Evolutionary conservation across 37 sponge, comb jelly and placozoan genomes (phyloP), one percentile per base, ranked within the genome.

Genomic region (Spongilla lacustris): DNA sequence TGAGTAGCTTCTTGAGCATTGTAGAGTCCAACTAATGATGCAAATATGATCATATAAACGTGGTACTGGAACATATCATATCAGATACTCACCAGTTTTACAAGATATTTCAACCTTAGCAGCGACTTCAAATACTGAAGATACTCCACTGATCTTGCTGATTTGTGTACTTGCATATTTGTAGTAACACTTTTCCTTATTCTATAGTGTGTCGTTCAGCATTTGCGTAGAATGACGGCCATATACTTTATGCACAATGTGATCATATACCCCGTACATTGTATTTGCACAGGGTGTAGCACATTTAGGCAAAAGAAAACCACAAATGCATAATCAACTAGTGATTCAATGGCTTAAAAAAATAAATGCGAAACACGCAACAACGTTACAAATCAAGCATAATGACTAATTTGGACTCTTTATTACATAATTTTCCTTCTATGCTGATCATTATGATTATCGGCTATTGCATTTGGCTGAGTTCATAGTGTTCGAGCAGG

Each of bases 1-100:
- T 58, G 58, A 58, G 58, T 58, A 58, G 58, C 58, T 58, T 58
- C 58, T 58, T 58, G 58, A 17, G 58, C 58, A 58, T 58, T 58
- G 58, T 58, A 58, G 58, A 58, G 58, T 14, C 58, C 58, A 58
- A 58, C 58, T 58, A 58, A 58, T 58, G 58, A 58, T 58, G 58
- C 58, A 17, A 58, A 58, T 58, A 58, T 58, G 58, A 58, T 58
- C 58, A 58, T 58, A 58, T 58, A 58, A 58, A 58, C 58, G 58
- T 58, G 58, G 58, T 58, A 58, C 41, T 41, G 41, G 6, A 41
- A 41, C 41, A 41, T 41, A 41, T 41, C 41, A 41, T 58, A 58
- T 58, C 58, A 58, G 58, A 58, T 58, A 58, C 58, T 58, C 58
- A 58, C 58, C 58, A 58, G 58, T 58, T 58, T 58, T 58, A 58